Evolutionary conservation across 2,888 invertebrate genomes (phyloP), one percentile per base, ranked within the genome.

Genomic region (Orchestes rusci): DNA sequence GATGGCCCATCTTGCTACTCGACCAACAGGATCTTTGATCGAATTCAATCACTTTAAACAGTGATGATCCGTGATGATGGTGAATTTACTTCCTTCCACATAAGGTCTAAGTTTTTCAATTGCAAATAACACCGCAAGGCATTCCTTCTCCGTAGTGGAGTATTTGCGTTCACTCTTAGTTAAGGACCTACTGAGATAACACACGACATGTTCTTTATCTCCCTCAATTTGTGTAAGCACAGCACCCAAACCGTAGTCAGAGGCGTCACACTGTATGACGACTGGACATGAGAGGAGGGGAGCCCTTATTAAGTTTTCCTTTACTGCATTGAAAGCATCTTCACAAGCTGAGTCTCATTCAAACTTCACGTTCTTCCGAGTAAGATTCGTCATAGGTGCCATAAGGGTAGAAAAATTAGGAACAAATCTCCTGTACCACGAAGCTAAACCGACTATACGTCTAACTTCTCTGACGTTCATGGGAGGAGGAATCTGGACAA

Each of bases 51-150:
- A 55, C 10, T 49, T 7, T 4, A 56, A 31, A 4, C 51, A 48
- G 13, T 37, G 31, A 33, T 55, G 53, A 30, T 55, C 51, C 1
- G 54, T 53, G 15, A 53, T 34, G 5, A 56, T 48, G 3, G 38
- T 48, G 20, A 53, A n/a, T n/a, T n/a, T n/a, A n/a, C n/a, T n/a
- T n/a, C n/a, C n/a, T n/a, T n/a, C n/a, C n/a, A n/a, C n/a, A n/a
- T n/a, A n/a, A n/a, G n/a, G n/a, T n/a, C n/a, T n/a, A n/a, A n/a
- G n/a, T n/a, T n/a, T n/a, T n/a, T 40, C 43, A 38, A 55, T 23
- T 7, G 23, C n/a, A n/a, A n/a, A n/a, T n/a, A n/a, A n/a, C n/a
- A n/a, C n/a, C n/a, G n/a, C n/a, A n/a, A n/a, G n/a, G n/a, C n/a
- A n/a, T n/a, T n/a, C n/a, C n/a, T n/a, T n/a, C n/a, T n/a, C n/a